Conservation (phyloP, 2,888 invertebrate genomes). For the Drosophila rellima region DNA sequence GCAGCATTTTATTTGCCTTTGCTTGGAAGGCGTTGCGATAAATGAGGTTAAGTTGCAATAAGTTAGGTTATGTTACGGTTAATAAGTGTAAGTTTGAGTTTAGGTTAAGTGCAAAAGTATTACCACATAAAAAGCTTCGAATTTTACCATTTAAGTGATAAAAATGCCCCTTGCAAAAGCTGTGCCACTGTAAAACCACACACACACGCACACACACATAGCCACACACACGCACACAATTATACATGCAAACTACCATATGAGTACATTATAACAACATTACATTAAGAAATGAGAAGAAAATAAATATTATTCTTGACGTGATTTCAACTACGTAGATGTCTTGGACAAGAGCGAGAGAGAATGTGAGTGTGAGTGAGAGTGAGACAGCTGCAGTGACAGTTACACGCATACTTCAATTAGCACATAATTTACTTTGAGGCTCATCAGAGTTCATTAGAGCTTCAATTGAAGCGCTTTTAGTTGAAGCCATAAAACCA, state of each 20-base stretch:
- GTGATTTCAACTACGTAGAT: constrained; percentile 55
- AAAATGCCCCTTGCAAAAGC: not conserved
- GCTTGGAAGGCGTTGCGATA: not conserved
- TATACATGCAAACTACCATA: constrained; percentile 12
- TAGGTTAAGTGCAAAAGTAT: constrained; percentile 5
- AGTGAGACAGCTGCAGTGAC: constrained; percentile 14
- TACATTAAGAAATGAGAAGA: constrained; percentile 9
- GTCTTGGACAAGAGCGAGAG: not conserved
- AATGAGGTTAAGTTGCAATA: constrained; percentile 11
- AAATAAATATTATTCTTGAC: constrained; percentile 46
- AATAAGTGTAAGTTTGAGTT: not conserved
- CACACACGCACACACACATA: not conserved
- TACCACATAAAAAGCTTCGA: not conserved
- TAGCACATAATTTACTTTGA: constrained; percentile 74
- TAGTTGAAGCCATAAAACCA: constrained; percentile 68
- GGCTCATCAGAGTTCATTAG: constrained; percentile 76
- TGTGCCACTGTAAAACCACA: constrained; percentile 11
- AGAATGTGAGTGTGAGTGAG: constrained; percentile 1
- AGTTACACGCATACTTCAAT: constrained; percentile 65
- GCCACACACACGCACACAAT: constrained; percentile 14
- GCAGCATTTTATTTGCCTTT: constrained; percentile 1
- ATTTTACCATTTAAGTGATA: not conserved
- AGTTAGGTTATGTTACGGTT: constrained; percentile 8
- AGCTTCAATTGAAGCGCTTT: constrained; percentile 74
- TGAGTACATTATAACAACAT: constrained; percentile 33